Evolutionary conservation across 2,113 vertebrate species (phyloP).

Genomic region (Equus przewalskii): DNA sequence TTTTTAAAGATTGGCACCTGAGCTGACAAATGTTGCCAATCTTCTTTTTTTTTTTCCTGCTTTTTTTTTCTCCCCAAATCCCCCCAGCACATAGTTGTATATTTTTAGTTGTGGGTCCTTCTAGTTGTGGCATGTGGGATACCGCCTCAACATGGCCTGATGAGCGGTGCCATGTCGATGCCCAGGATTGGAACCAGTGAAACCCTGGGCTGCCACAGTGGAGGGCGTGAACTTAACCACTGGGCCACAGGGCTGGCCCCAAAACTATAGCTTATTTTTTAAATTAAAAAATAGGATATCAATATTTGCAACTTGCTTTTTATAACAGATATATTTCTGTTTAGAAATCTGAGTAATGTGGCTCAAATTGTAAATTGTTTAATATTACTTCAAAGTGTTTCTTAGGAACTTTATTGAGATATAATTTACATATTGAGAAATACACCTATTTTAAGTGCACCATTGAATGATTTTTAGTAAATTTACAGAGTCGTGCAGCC

Average conservation of each 20-base stretch:
- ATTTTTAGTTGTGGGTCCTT: too few species aligned
- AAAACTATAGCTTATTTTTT: neutral
- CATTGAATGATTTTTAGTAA: constrained; percentile 23
- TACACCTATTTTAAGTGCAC: neutral
- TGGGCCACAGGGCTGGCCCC: too few species aligned
- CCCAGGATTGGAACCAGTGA: too few species aligned
- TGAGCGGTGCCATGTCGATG: too few species aligned
- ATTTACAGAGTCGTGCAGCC: neutral
- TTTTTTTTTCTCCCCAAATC: too few species aligned
- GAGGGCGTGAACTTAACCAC: too few species aligned
- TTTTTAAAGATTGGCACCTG: neutral
- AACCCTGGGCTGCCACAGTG: too few species aligned
- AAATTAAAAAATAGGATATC: neutral
- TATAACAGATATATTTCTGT: constrained; percentile 4
- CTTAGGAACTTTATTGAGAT: neutral
- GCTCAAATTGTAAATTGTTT: constrained; percentile 29
- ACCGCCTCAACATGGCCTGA: too few species aligned
- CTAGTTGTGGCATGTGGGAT: too few species aligned
- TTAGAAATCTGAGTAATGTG: constrained; percentile 50
- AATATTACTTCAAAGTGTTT: constrained; percentile 35
- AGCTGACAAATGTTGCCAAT: too few species aligned
- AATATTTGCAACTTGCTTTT: neutral
- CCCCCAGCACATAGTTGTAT: too few species aligned
- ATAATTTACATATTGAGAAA: neutral
- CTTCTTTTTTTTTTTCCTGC: too few species aligned